A percentile compares a stretch with the other conserved stretches of the same genome.
Evolutionary conservation across 2,888 invertebrate species (phyloP).

Genomic region (Drosophila formosana): DNA sequence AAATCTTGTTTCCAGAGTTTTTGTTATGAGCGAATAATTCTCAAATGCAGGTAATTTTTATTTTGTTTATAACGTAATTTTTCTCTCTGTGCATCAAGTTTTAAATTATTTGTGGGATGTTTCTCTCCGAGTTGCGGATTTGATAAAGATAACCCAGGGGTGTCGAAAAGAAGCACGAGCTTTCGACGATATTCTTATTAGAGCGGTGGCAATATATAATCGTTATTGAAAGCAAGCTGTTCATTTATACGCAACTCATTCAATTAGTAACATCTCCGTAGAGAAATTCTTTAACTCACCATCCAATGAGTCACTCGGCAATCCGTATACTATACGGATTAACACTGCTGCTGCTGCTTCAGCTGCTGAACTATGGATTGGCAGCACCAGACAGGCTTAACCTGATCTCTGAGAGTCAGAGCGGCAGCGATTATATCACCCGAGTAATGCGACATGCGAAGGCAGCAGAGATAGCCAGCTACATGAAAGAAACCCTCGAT

Average conservation of each 20-base stretch:
- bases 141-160: conserved; percentile 38
- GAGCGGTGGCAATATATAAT: conserved; percentile 6
- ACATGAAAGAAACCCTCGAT: conserved; percentile 72
- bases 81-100: neutral
- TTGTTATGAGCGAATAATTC: no score
- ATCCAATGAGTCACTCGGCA: conserved; percentile 11
- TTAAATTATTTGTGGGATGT: neutral
- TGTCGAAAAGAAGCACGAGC: conserved; percentile 22
- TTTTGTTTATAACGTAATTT: no score
- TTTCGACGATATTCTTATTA: neutral
- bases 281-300: neutral
- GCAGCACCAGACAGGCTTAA: conserved; percentile 11
- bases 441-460: conserved; percentile 63
- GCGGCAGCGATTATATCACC: conserved; percentile 17
- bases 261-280: conserved; percentile 23
- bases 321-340: conserved; percentile 20
- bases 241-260: conserved; percentile 26
- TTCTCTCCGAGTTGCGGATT: neutral
- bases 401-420: conserved; percentile 13
- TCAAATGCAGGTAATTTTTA: no score
- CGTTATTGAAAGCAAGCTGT: neutral
- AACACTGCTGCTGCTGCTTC: neutral
- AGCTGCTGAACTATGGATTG: neutral
- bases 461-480: conserved; percentile 71
- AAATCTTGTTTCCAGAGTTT: no score